Evolutionary conservation across 2,888 invertebrate genomes (phyloP), one percentile per base, ranked within the genome.

Genomic region (Ophion ventricosus): DNA sequence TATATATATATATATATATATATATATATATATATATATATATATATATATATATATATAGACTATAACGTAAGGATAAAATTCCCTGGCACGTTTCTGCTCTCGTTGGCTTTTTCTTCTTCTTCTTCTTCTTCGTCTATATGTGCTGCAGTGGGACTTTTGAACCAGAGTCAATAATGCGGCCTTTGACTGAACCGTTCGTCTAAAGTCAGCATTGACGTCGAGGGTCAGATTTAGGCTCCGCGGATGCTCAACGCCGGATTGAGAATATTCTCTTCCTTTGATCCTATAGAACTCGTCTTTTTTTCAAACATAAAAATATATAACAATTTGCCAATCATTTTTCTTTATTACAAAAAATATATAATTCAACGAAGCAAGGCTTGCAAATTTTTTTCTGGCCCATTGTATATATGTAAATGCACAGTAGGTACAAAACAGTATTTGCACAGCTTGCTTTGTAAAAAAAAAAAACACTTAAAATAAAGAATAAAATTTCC

Each of bases 221-320:
- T 88, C 88, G 91, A 90, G 90, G 92, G 90, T 91, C 92, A 90
- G 85, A 91, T 92, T 92, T 91, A 91, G 91, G 88, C 88, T 80
- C 14, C 86, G 70, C 77, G 81, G 67, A 63, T 79, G 77, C 66
- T 43, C 54, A 35, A n/a, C 57, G 69, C 49, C 74, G 25, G 64
- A 78, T 74, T 67, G 74, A 61, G 23, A 74, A 81, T 76, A 75
- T 74, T 67, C 56, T 77, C 67, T 59, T 59, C 57, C 11, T 70
- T 40, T 26, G 11, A 63, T 63, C 10, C 59, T 72, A 14, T 29
- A 29, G 35, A 23, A 23, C 23, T 20, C 23, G 20, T 20, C 3
- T 49, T 14, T 49, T 49, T 49, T 14, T 49, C 17, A 35, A 35
- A 35, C 8, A 35, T 7, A 35, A 29, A 4, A 35, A 35, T 17